Conservation (phyloP, 2,888 invertebrate species). For the Mycalesis mineus region DNA sequence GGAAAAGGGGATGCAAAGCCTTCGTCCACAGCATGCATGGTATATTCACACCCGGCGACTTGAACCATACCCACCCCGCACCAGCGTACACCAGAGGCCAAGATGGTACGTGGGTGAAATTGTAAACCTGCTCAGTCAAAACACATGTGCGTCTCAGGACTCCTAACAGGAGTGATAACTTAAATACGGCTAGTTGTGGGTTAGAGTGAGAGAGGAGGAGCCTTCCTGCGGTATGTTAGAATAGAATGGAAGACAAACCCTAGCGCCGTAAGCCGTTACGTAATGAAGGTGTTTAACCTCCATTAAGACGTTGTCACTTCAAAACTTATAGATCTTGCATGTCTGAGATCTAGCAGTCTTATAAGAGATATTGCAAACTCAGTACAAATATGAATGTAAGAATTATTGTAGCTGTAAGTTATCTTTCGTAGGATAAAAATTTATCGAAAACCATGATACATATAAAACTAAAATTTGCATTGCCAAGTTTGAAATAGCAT, state of each 20-base stretch:
- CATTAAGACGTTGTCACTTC: no score
- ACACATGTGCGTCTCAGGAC: no score
- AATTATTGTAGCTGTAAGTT: neutral
- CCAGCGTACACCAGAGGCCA: constrained; percentile 25
- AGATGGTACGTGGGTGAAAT: constrained; percentile 31
- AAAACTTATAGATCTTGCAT: neutral
- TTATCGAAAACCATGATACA: neutral
- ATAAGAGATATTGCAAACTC: neutral
- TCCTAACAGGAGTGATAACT: no score
- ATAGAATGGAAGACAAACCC: no score
- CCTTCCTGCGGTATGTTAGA: no score
- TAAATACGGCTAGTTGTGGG: no score
- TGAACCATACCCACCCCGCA: constrained; percentile 24
- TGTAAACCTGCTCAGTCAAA: constrained; percentile 14
- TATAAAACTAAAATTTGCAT: neutral
- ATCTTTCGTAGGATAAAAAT: neutral
- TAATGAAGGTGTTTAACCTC: no score
- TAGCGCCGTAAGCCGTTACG: no score
- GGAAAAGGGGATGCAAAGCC: constrained; percentile 32
- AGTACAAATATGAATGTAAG: neutral
- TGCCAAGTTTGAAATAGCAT: no score
- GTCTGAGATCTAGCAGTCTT: neutral
- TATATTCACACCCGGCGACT: constrained; percentile 22
- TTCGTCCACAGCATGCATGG: constrained; percentile 28
- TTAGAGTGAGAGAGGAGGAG: no score